These are phyloP conservation scores for Callyntrura sp. DNA, from an alignment of 2,888 invertebrate species.

Conservation along the genomic window DNA sequence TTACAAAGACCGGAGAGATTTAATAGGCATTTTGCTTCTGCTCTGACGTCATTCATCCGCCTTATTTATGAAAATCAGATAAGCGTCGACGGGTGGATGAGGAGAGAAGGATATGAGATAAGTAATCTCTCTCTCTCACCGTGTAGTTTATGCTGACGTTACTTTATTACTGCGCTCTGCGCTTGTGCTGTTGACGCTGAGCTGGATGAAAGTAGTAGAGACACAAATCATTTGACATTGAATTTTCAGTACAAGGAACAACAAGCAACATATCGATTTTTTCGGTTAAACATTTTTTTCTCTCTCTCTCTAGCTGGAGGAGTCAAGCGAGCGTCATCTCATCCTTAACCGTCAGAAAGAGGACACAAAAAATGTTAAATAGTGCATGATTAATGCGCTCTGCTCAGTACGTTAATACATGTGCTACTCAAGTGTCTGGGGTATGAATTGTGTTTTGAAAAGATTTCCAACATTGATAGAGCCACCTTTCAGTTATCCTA, in stretches of 20 bases:
- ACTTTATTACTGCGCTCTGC: background rate
- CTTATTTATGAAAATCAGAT: conserved; percentile 16
- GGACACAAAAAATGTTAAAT: background rate
- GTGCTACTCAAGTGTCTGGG: too few relatives aligned
- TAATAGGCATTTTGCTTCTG: too few relatives aligned
- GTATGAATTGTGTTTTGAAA: background rate
- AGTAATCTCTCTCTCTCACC: conserved; percentile 4
- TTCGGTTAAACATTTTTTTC: background rate
- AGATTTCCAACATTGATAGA: background rate
- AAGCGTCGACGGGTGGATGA: too few relatives aligned
- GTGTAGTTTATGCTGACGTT: background rate
- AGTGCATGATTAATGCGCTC: background rate
- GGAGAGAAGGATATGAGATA: conserved; percentile 25
- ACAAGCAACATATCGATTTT: background rate
- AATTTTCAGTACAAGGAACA: too few relatives aligned
- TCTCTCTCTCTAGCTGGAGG: too few relatives aligned
- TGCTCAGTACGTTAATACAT: background rate
- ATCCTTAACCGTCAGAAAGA: too few relatives aligned
- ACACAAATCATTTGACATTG: conserved; percentile 8
- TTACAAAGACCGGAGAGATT: background rate
- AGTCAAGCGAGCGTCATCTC: background rate
- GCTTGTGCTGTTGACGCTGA: background rate
- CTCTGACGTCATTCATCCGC: background rate
- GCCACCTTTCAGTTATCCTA: too few relatives aligned
- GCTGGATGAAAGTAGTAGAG: background rate